Conservation (phyloP, 2,888 invertebrate species). For the Callinectes sapidus region DNA sequence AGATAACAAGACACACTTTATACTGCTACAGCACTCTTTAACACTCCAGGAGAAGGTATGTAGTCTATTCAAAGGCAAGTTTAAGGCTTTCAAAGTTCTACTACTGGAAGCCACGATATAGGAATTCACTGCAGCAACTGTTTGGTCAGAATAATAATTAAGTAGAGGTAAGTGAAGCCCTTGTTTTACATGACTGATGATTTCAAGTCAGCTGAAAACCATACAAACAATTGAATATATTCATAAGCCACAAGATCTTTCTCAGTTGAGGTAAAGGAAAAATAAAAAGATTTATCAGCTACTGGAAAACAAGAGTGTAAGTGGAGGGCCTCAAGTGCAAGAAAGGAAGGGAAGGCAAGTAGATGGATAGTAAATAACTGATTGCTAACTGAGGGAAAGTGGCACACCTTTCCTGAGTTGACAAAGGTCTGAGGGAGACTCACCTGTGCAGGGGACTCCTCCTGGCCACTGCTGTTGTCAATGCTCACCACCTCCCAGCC, state of each 20-base stretch:
- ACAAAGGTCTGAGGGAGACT: neutral
- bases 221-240: neutral
- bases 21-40: neutral
- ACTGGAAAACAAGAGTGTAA: neutral
- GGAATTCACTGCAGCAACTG: neutral
- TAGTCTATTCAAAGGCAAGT: neutral
- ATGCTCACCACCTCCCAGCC: conserved; percentile 73
- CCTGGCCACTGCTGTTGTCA: conserved; percentile 69
- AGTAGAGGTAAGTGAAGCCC: neutral
- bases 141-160: neutral
- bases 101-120: neutral
- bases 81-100: neutral
- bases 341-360: neutral
- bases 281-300: neutral
- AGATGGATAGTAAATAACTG: neutral
- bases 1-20: neutral
- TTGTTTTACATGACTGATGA: neutral
- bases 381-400: neutral
- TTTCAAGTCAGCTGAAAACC: neutral
- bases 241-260: neutral
- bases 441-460: conserved; percentile 71
- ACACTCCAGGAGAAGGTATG: neutral
- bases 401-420: neutral
- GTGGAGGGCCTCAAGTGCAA: neutral
- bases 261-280: neutral